Conservation (phyloP, 2,888 invertebrate genomes). For the Drosophila merina region DNA sequence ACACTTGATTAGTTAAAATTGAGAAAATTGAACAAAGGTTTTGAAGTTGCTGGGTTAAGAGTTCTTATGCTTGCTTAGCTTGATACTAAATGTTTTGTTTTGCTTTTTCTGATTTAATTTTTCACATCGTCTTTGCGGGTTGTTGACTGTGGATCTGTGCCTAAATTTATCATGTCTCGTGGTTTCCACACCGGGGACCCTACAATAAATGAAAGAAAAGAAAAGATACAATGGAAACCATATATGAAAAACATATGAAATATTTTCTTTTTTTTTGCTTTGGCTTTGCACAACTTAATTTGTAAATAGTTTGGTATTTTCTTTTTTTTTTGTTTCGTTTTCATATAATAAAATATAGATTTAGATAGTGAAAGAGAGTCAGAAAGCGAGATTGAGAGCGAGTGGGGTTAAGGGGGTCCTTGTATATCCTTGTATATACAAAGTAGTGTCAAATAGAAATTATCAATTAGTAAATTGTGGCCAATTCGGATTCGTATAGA, state of each 20-base stretch:
- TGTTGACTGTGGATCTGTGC: conserved; percentile 85
- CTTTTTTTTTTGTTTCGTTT: conserved; percentile 12
- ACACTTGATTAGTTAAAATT: conserved; percentile 68
- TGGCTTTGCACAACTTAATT: conserved; percentile 52
- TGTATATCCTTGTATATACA: conserved; percentile 36
- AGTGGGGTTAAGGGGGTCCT: conserved; percentile 29
- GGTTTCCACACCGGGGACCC: conserved; percentile 99
- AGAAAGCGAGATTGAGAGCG: conserved; percentile 47
- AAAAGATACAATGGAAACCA: conserved; percentile 84
- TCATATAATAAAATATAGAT: conserved; percentile 32
- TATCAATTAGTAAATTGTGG: conserved; percentile 15
- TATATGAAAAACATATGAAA: conserved; percentile 82
- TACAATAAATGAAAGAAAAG: conserved; percentile 87
- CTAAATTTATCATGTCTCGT: conserved; percentile 91
- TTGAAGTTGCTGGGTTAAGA: conserved; percentile 44
- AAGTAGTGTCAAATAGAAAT: conserved; percentile 22
- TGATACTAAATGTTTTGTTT: conserved; percentile 57
- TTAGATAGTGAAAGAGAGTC: conserved; percentile 43
- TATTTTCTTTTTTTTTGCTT: conserved; percentile 60
- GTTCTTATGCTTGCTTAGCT: conserved; percentile 51
- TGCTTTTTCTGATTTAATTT: conserved; percentile 82
- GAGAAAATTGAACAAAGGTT: conserved; percentile 56
- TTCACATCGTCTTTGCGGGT: conserved; percentile 85
- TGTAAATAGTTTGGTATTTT: conserved; percentile 30
- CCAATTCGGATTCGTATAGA: conserved; percentile 46